Evolutionary conservation across 2,113 vertebrate species (phyloP), one percentile per base, ranked within the genome.

Genomic region (Pheucticus melanocephalus): DNA sequence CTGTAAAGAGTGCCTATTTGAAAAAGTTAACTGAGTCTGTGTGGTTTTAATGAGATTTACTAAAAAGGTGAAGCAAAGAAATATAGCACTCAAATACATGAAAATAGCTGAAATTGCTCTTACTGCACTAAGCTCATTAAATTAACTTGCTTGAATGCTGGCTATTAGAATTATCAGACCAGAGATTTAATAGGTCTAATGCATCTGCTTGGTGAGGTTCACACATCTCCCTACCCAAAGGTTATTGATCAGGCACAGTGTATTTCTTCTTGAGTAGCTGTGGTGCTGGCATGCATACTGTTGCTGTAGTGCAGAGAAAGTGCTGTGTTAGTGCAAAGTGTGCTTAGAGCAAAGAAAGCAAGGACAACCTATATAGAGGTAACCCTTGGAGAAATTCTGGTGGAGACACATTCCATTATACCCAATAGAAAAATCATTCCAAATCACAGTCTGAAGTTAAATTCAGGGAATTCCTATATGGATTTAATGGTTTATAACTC

Each of bases 31-130:
- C 70, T 27, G 53, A 57, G 14, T 91, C 66, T 86, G 35, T 90
- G 42, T 57, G 28, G 25, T 60, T 92, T 91, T 86, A 93, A 82
- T 94, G 68, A 77, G 82, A 77, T 89, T 83, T 81, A 86, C 81
- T 89, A 66, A 94, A 95, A 91, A 60, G 86, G 72, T 83, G 76
- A 96, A 83, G 86, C 56, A 81, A 90, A 68, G 68, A 95, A 93
- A 91, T 92, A 70, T 10, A 90, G 37, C 44, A 68, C 75, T 69
- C 31, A 82, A 86, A 92, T 77, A 91, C 47, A 51, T 86, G 86
- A 86, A 94, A 90, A 94, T 51, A 88, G 31, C 30, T 88, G 72
- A 92, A 95, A 96, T 80, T 84, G 69, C 80, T 86, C 60, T 56
- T 85, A 60, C 64, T 71, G 30, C 47, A 60, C 84, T 83, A 75